These are phyloP conservation scores for Dendroctonus ponderosae DNA, from an alignment of 1,140 invertebrate genomes.

Conservation along the genomic window DNA sequence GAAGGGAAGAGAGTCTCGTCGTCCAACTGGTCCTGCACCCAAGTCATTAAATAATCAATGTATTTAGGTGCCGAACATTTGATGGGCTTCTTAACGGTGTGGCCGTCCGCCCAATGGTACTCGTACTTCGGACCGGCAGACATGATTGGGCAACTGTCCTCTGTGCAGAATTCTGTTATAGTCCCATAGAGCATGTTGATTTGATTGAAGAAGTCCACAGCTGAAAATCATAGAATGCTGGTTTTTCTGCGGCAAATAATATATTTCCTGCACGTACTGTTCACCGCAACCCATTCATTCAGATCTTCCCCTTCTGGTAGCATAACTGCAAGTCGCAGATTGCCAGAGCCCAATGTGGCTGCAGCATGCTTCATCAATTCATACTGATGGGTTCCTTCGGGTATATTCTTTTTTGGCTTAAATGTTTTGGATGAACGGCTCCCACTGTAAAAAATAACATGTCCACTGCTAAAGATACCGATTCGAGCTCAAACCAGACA, in stretches of 20 bases:
- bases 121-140: constrained; percentile 97
- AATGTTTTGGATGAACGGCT: constrained; percentile 94
- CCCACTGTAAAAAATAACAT: constrained; percentile 54
- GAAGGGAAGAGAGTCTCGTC: constrained; percentile 98
- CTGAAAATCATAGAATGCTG: constrained; percentile 57
- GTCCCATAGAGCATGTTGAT: constrained; percentile 99
- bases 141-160: constrained; percentile 98
- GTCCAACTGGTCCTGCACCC: constrained; percentile 99
- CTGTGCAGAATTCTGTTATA: constrained; percentile 98
- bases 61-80: constrained; percentile 99
- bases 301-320: constrained; percentile 98
- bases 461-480: no score
- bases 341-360: constrained; percentile 95
- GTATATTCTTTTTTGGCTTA: constrained; percentile 99
- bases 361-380: constrained; percentile 99
- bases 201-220: constrained; percentile 99
- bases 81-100: constrained; percentile 97
- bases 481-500: no score
- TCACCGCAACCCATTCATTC: constrained; percentile 99
- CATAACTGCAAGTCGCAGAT: constrained; percentile 92
- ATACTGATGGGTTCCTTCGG: constrained; percentile 98
- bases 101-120: constrained; percentile 99
- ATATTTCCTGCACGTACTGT: constrained; percentile 69
- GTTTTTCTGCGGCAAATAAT: constrained; percentile 9
- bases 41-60: constrained; percentile 99